Evolutionary conservation across 2,797 vertebrate species (phyloP), one percentile per base, ranked within the genome.

Genomic region (Lithobates pipiens): DNA sequence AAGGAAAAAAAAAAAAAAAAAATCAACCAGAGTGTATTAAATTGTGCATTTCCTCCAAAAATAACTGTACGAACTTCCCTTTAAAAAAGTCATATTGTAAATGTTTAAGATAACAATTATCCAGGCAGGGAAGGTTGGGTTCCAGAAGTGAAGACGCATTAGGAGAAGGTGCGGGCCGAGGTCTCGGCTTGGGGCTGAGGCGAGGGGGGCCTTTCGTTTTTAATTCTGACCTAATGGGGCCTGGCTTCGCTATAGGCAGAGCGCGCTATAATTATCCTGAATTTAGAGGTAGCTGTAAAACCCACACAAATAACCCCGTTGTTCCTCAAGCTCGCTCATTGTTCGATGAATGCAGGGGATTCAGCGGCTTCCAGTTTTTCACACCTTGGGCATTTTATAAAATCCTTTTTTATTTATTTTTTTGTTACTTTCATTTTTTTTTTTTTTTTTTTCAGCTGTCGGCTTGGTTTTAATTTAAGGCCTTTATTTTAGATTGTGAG

Each of bases 231-330:
- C 80, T 81, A 74, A 79, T 81, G 16, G 81, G 44, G 85, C n/a
- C 34, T 0, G 54, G 80, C 70, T 67, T 79, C 42, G 80, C 78
- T 79, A 57, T 69, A 79, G 42, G 44, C 71, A 68, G 71, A 54
- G 42, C 71, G 54, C 39, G 80, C 74, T 87, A 54, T 87, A 87
- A 87, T 87, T 87, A 87, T 87, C 61, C 67, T 79, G 32, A 87
- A 80, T 87, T 87, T 79, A 77, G 76, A 42, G 57, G 70, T 79
- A 78, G 76, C 73, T 87, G 76, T 80, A 80, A 87, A 83, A 83
- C 85, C 85, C 85, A 87, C 85, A 87, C 85, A 87, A 83, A 87
- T 83, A 83, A 87, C 76, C 85, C 85, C 69, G 85, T 87, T 87
- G 85, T 83, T 87, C 72, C 75, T 75, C 50, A 68, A 67, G 23